Evolutionary conservation across 2,888 invertebrate species (phyloP).

Genomic region (Nomada ferruginata): DNA sequence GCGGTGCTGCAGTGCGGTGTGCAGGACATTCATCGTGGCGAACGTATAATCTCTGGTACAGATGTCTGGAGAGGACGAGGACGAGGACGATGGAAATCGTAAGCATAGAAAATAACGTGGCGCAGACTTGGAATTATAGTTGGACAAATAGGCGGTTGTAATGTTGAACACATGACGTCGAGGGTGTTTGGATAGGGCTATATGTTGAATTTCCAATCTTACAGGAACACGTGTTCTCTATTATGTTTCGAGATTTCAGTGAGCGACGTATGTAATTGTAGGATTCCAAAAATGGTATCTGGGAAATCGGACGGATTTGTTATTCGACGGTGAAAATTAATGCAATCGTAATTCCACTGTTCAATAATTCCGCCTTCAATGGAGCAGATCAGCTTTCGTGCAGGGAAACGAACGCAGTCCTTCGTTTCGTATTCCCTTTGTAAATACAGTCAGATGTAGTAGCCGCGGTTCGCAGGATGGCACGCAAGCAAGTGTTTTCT

Average conservation of each 20-base stretch:
- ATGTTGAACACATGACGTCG: not conserved
- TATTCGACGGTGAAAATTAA: not conserved
- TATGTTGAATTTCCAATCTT: not conserved
- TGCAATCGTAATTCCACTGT: not conserved
- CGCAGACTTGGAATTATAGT: not conserved
- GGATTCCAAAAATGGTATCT: not conserved
- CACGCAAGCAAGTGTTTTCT: conserved; percentile 6
- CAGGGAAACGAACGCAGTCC: not conserved
- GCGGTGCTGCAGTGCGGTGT: conserved; percentile 1
- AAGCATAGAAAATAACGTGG: conserved; percentile 5
- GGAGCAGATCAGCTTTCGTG: not conserved
- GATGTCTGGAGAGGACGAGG: not conserved
- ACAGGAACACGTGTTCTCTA: not conserved
- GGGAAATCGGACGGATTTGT: not conserved
- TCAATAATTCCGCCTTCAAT: conserved; percentile 6
- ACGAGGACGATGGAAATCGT: not conserved
- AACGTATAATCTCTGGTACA: conserved; percentile 1
- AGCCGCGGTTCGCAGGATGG: not conserved
- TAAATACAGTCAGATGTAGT: not conserved
- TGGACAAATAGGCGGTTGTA: not conserved
- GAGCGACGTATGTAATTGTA: not conserved
- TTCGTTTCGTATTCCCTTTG: conserved; percentile 25
- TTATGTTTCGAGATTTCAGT: not conserved
- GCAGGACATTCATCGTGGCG: not conserved
- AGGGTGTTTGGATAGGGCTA: not conserved